Percentiles rank a stretch among this genome's conserved stretches.
Conservation (phyloP, 1,140 invertebrate species). For the Pogonus chalceus region DNA sequence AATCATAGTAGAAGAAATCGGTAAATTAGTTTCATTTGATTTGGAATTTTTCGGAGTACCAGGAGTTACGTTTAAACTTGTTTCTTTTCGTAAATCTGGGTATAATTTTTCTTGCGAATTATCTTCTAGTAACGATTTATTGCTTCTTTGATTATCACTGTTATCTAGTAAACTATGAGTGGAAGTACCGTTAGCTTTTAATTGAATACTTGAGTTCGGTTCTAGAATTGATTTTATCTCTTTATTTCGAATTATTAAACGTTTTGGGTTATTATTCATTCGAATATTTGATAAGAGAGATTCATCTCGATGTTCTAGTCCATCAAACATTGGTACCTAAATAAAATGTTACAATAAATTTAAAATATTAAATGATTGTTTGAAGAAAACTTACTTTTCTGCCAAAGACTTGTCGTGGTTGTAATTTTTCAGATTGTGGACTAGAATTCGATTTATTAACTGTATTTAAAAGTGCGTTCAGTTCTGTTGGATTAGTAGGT, state of each 20-base stretch:
- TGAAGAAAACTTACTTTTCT: constrained; percentile 35
- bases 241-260: constrained; percentile 42
- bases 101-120: too few species aligned
- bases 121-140: too few species aligned
- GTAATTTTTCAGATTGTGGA: constrained; percentile 48
- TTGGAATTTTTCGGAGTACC: too few species aligned
- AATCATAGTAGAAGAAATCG: background rate
- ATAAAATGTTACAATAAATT: constrained; percentile 15
- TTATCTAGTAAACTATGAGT: too few species aligned
- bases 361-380: constrained; percentile 18
- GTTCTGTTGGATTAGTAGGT: constrained; percentile 58
- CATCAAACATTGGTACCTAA: constrained; percentile 58
- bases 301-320: constrained; percentile 56
- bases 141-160: too few species aligned
- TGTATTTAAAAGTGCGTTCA: constrained; percentile 47
- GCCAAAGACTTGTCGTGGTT: constrained; percentile 40
- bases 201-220: too few species aligned
- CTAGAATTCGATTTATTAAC: constrained; percentile 41
- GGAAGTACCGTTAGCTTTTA: too few species aligned
- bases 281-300: constrained; percentile 49
- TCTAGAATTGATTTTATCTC: too few species aligned
- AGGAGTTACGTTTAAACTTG: too few species aligned
- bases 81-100: too few species aligned
- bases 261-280: constrained; percentile 51
- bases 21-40: background rate